Evolutionary conservation across 1,140 invertebrate genomes (phyloP), one percentile per base, ranked within the genome.

Genomic region (Catajapyx aquilonaris): DNA sequence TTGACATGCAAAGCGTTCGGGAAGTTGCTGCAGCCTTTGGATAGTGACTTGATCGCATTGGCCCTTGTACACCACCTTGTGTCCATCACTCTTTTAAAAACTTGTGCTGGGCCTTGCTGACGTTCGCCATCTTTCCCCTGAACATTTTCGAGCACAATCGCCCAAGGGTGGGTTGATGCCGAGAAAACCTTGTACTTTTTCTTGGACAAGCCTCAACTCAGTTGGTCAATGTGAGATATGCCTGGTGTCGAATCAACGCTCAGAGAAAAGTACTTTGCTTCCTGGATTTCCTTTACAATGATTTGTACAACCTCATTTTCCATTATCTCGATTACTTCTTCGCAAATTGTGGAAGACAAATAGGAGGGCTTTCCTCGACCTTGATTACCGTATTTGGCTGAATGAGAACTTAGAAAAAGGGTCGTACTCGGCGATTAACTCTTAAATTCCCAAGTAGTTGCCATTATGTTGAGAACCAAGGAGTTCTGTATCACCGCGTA

Each of bases 391-490:
- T 16, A 34, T 20, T 38, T 31, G 19, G 10, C n/a, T 11, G 32
- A 31, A 18, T 32, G 3, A 16, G 10, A 4, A 11, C 9, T 15
- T 32, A 38, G 25, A 15, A 38, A n/a, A 34, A 19, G n/a, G n/a
- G 33, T 34, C 18, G 9, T 16, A 13, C 20, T 32, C 16, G 9
- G 23, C n/a, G 11, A 38, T 32, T 31, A 32, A 13, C 4, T 32
- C 2, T 17, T 17, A 16, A 31, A 22, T 10, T 15, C 10, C 20
- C 16, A 32, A 31, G 10, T 22, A 5, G n/a, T 19, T 16, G 5
- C 16, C 19, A 9, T 32, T 38, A 10, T 34, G 16, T 33, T 11
- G 20, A 16, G 20, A 39, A 33, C 16, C 18, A 33, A 34, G 31
- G 28, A 9, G n/a, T 18, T 31, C 10, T 33, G 32, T 34, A 7